Base-by-base conservation (phyloP, 92 coral and sea anemone species). In the Epizoanthus scotinus region DNA sequence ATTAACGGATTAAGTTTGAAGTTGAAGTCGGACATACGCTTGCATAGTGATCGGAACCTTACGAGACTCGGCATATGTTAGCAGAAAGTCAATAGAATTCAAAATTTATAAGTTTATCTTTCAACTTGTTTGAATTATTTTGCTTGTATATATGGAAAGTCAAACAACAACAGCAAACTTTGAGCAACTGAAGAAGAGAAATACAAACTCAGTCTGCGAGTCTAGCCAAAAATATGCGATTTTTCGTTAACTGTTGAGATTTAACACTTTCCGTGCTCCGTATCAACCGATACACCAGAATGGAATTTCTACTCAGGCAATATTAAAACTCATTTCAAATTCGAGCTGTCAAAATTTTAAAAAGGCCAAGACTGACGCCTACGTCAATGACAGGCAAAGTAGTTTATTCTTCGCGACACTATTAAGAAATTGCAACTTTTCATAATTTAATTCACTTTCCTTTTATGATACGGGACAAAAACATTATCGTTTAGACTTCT, bases 51-150 rank as follows among this genome's bases (percentile, higher is more conserved):
- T 31, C 38, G 42, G 24, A 38, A 21, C 55, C 12, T 58, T 54
- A 2, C 79, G 38, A 55, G 22, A 40, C n/a, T 19, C 29, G 55
- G 17, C 28, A 26, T 36, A 68, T 20, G 40, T 19, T 19, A 52
- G 21, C 27, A 49, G 40, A 22, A 81, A 87, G 94, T 93, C 97
- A 92, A 92, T 90, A 92, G 70, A 81, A 90, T 77, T 85, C 89
- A 83, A 90, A 73, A 92, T 87, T 87, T 85, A 92, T 92, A 87
- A 90, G 97, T 92, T 92, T 90, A 92, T 92, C 86, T 92, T 92
- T 83, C 92, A 69, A 85, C 90, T 90, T 92, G 94, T 92, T 92
- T 92, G 97, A 90, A 67, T 87, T 90, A 92, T 82, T 86, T 82
- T 85, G 86, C 84, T 83, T 71, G 90, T 87, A 79, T 82, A 88